Percentiles rank a stretch among this genome's conserved stretches.
phyloP scores from a whole-genome alignment of 2,888 invertebrate species.

The Leucophenga maculata region DNA sequence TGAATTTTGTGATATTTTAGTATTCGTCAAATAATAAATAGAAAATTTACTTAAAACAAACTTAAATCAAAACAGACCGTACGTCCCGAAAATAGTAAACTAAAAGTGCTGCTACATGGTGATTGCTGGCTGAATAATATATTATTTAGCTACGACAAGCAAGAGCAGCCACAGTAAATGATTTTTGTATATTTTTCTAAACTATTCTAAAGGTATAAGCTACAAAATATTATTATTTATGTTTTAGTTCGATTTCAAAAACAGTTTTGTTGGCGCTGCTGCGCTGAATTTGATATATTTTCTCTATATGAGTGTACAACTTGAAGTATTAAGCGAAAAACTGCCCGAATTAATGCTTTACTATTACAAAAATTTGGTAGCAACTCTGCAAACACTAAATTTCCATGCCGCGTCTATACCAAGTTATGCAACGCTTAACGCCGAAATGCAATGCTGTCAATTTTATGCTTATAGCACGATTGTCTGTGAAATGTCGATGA shows the following conservation, averaged over 20 bases:
- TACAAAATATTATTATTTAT: too few species aligned
- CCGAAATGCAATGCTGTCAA: conserved; percentile 57
- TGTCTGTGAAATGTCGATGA: conserved; percentile 58
- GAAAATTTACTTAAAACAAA: too few species aligned
- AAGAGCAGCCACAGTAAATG: conserved; percentile 33
- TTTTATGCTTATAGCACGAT: conserved; percentile 58
- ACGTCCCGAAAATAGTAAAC: conserved; percentile 40
- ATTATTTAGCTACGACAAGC: conserved; percentile 69
- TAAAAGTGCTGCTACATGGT: conserved; percentile 73
- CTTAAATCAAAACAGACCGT: conserved; percentile 46
- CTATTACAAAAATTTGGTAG: conserved; percentile 55
- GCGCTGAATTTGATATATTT: conserved; percentile 68
- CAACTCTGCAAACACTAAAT: conserved; percentile 43
- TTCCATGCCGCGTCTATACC: conserved; percentile 39
- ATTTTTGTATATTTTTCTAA: conserved; percentile 52
- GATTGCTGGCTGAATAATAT: conserved; percentile 74
- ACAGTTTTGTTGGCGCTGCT: conserved; percentile 61
- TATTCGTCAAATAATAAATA: too few species aligned
- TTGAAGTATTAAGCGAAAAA: conserved; percentile 55
- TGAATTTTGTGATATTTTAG: too few species aligned
- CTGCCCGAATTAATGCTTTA: conserved; percentile 51
- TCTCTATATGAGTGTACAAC: conserved; percentile 61
- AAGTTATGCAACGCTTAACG: conserved; percentile 43
- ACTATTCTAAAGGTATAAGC: not conserved
- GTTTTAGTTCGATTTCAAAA: conserved; percentile 67